Evolutionary conservation across 2,113 vertebrate genomes (phyloP), one percentile per base, ranked within the genome.

Genomic region (Poeciliopsis turrubarensis): DNA sequence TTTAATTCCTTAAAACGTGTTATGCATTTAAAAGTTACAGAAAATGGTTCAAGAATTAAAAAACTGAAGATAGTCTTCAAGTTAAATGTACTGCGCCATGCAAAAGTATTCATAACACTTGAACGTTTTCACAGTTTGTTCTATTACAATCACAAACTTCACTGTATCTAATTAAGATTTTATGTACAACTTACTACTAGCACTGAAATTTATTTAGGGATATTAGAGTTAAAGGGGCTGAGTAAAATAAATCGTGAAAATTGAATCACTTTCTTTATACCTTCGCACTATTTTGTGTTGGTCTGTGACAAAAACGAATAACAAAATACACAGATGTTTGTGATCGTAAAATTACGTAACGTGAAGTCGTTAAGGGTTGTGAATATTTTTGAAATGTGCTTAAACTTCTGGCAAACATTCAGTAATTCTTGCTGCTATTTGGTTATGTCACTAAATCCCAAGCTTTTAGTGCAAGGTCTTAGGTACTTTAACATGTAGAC

Each of bases 1-100:
- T 89, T 89, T 86, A 89, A 87, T 85, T 91, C 84, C 80, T 85
- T 83, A 77, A 80, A 83, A 84, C 37, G 41, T 44, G 68, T 69
- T 83, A 88, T 79, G 84, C 72, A 86, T 81, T 83, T 78, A 65
- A 87, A 83, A 89, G 71, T 77, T 82, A 84, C 51, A 84, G 69
- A 84, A 73, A 78, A 51, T 60, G 65, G 70, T 89, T 86, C 54
- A 81, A 87, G 37, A 72, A 64, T 60, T 70, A 83, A 79, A 89
- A 75, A 86, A 37, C 81, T 75, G 77, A 68, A 34, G 29, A 82
- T 30, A 66, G 77, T 30, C 74, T 92, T 92, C 91, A 90, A 91
- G 90, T 91, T 89, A 85, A 88, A 80, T 68, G 72, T 79, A 57
- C 25, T n/a, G 51, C 25, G 9, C 51, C 19, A 57, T 57, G 22